Base-by-base conservation (phyloP, 2,888 invertebrate species). In the Nymphalis c-album region DNA sequence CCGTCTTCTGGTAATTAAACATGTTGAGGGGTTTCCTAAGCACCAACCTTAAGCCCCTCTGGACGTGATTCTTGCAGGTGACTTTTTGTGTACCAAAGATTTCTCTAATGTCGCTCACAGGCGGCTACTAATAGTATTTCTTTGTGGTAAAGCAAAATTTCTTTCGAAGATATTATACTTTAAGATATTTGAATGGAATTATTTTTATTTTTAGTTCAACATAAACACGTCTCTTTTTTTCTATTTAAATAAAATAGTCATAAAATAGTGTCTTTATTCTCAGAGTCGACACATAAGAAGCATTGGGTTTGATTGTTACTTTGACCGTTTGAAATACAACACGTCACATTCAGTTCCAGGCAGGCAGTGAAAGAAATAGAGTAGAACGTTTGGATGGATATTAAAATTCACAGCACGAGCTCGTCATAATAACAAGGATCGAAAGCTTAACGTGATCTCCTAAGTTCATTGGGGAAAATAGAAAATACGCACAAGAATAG, bases 31-130 rank as follows among this genome's bases (percentile, higher is more conserved):
- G 76, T 76, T 78, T 80, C 78, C 75, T 76, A 63, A 67, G 64
- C 26, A 40, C 66, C 65, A 60, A 69, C 62, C 68, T 67, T 68
- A 67, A 66, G 71, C 71, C 69, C 69, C 67, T 64, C 70, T 74
- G 73, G 71, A 81, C 80, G 81, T 81, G 81, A 81, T 78, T 84
- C 82, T 81, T 81, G 79, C 77, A 82, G 81, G 82, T 81, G 22
- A 76, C 73, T 78, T 83, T 80, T 81, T 81, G 78, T 72, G 72
- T 73, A 70, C 71, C 77, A 74, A 77, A 77, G 77, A 80, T 80
- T 80, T 66, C 57, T 48, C 60, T 61, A 66, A 66, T 31, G 55
- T 61, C 61, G 53, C 61, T 40, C 26, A 35, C 65, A 60, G 35
- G 13, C 18, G 53, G 31, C 31, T 26, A 17, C n/a, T 40, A 40